Conservation (phyloP, 37 sponge, comb jelly and placozoan genomes). For the Aplysina aerophoba region DNA sequence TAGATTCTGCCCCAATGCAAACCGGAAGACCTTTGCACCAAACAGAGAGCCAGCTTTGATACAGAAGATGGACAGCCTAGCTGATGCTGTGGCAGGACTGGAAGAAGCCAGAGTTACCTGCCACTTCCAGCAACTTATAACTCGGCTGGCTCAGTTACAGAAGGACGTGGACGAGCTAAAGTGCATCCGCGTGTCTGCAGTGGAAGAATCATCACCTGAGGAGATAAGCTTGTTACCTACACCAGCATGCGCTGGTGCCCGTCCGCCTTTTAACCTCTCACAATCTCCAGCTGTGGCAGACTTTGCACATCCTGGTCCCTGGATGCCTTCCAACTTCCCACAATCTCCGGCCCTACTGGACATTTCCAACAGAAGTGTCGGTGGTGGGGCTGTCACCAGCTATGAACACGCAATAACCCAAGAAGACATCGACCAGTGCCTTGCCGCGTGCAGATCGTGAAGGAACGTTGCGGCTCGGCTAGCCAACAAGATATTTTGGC, state of each 20-base stretch:
- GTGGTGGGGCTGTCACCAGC: not conserved
- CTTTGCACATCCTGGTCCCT: not conserved
- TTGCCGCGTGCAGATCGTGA: not conserved
- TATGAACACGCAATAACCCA: not conserved
- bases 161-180: not conserved
- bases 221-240: not conserved
- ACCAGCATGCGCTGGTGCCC: not conserved
- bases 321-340: not conserved
- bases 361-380: conserved; percentile 12
- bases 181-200: not conserved
- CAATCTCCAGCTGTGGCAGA: not conserved
- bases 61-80: not conserved
- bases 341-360: conserved; percentile 13
- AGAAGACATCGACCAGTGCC: not conserved
- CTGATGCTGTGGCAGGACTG: not conserved
- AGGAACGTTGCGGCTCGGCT: not conserved
- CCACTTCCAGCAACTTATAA: not conserved
- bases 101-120: not conserved
- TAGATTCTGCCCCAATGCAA: not conserved
- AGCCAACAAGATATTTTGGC: not conserved
- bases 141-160: not conserved
- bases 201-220: not conserved
- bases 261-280: not conserved
- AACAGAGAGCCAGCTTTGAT: not conserved
- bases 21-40: not conserved